Base-by-base conservation (phyloP, 2,113 vertebrate genomes). In the Festucalex cinctus region DNA sequence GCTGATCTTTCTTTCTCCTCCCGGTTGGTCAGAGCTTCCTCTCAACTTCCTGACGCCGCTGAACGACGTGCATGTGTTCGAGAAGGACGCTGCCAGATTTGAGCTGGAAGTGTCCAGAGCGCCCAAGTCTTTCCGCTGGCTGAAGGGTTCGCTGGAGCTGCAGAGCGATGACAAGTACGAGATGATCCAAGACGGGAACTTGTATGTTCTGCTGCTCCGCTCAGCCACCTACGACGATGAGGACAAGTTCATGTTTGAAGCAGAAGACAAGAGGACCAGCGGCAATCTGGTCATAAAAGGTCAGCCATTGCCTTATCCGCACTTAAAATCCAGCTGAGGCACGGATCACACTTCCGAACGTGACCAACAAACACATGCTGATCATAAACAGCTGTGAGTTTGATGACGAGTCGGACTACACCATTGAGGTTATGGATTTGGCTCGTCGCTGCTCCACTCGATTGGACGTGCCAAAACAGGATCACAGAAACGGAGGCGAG, bases 231-330 rank as follows among this genome's bases (percentile, higher is more conserved):
- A 94, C 79, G 97, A 98, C 0, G 97, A 99, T 71, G 97, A 99
- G 83, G 96, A 93, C 13, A 98, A 98, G 84, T 99, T 98, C 72
- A 94, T 93, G 19, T 98, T 98, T 87, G 96, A 99, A 90, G 96
- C 96, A 0, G 97, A 99, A 83, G 97, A 99, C 83, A 98, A 98
- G 82, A 93, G 86, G 79, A 95, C 93, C 2, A 88, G 89, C 26
- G 93, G 79, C 75, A 98, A 98, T 81, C 87, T 99, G 14, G 85
- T 95, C 75, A 98, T 98, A 58, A 95, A 98, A 92, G 97, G 97
- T 96, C 26, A 57, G 26, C 48, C 48, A 8, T n/a, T 1, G 7
- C 17, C 44, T 46, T 20, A 5, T 17, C 17, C 44, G 17, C 5
- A 3, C 12, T 46, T 19, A 3, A 7, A 19, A 17, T 46, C 4